Conservation (phyloP, 2,797 vertebrate species). For the Pipistrellus pygmaeus region DNA sequence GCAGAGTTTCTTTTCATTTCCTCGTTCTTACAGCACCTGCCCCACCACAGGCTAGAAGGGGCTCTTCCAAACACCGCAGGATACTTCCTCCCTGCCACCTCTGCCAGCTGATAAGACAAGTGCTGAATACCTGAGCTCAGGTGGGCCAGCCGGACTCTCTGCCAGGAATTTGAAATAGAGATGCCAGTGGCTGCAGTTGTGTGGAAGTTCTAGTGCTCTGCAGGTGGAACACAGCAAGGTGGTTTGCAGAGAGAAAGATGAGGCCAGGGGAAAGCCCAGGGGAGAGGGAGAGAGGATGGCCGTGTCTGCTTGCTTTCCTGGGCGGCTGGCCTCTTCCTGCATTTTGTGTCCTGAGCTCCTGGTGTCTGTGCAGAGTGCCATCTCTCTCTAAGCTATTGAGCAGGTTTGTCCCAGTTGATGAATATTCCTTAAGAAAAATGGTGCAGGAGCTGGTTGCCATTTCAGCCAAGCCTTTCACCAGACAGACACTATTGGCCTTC, state of each 20-base stretch:
- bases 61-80: neutral
- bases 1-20: neutral
- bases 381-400: neutral
- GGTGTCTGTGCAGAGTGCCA: neutral
- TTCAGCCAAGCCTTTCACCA: neutral
- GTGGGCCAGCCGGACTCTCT: neutral
- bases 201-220: neutral
- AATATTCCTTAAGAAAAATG: neutral
- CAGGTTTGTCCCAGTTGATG: neutral
- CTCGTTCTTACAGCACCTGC: neutral
- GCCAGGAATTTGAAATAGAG: neutral
- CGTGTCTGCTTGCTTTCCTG: neutral
- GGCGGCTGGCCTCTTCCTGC: neutral
- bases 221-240: neutral
- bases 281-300: neutral
- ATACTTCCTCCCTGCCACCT: no score
- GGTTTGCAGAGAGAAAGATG: neutral
- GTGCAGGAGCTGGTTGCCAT: neutral
- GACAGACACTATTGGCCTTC: accelerated
- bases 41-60: neutral
- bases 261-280: neutral
- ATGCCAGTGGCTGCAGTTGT: neutral
- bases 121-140: neutral
- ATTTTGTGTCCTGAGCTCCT: neutral
- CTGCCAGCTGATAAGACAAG: neutral